These are phyloP conservation scores for Unio delphinus DNA, from an alignment of 2,888 invertebrate genomes.

Conservation along the genomic window DNA sequence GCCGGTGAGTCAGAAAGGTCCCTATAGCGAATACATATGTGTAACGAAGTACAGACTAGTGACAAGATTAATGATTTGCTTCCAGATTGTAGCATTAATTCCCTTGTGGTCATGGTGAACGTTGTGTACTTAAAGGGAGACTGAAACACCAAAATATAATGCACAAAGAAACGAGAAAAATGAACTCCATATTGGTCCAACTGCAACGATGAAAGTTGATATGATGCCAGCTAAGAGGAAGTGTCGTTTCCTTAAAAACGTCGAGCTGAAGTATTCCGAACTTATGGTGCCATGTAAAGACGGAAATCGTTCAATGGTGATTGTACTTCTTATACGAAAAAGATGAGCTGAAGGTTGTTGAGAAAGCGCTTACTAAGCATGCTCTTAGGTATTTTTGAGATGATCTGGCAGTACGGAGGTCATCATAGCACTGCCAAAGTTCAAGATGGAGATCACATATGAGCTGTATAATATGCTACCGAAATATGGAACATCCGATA, in stretches of 20 bases:
- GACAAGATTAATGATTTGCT: conserved; percentile 86
- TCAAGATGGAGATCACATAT: conserved; percentile 38
- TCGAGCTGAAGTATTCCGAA: conserved; percentile 81
- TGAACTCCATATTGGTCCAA: too few species aligned
- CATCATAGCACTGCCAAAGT: conserved; percentile 46
- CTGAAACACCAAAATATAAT: too few species aligned
- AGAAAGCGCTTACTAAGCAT: conserved; percentile 12
- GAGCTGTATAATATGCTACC: conserved; percentile 33
- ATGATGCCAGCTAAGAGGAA: too few species aligned
- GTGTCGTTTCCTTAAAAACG: conserved; percentile 73
- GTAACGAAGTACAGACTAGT: conserved; percentile 87
- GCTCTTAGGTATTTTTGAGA: conserved; percentile 2
- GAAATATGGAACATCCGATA: conserved; percentile 44
- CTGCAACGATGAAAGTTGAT: too few species aligned
- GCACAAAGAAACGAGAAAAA: too few species aligned
- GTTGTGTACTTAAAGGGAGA: too few species aligned
- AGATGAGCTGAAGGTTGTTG: conserved; percentile 26
- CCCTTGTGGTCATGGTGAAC: too few species aligned
- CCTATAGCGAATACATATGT: conserved; percentile 79
- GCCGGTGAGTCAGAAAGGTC: conserved; percentile 18
- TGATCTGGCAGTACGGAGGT: conserved; percentile 11
- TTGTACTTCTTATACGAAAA: conserved; percentile 30
- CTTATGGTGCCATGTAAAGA: conserved; percentile 80
- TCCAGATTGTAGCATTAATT: conserved; percentile 62
- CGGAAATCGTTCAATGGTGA: conserved; percentile 15